Conservation (phyloP, 2,113 vertebrate species). For the Scopus umbretta region DNA sequence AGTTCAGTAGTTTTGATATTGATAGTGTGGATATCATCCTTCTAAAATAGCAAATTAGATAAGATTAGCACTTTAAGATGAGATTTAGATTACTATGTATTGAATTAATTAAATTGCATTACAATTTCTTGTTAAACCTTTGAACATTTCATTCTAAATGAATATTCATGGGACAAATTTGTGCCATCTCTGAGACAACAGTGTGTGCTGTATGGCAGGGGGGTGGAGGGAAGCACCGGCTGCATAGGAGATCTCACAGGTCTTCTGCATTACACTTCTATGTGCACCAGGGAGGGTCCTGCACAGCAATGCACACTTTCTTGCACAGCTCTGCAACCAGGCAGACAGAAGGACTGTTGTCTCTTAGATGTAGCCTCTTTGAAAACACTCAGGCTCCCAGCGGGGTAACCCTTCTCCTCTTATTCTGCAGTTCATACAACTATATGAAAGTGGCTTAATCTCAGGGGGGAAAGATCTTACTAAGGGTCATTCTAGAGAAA, state of each 20-base stretch:
- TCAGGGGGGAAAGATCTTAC: neutral
- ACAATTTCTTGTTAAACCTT: neutral
- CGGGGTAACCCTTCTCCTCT: neutral
- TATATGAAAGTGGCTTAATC: neutral
- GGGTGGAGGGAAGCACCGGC: neutral
- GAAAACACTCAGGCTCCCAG: neutral
- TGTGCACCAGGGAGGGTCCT: too few species aligned
- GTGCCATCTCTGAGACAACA: neutral
- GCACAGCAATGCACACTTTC: rapidly evolving
- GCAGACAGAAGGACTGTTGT: neutral
- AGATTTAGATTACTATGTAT: neutral
- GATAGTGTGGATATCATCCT: neutral
- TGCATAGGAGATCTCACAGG: neutral
- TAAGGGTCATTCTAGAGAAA: neutral
- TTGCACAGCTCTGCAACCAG: neutral
- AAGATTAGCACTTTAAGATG: neutral
- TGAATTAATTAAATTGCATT: neutral
- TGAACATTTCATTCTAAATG: neutral
- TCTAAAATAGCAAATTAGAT: neutral
- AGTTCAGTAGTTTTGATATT: neutral
- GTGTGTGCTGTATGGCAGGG: rapidly evolving
- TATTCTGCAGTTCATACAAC: neutral
- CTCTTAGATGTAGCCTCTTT: neutral
- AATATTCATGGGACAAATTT: rapidly evolving
- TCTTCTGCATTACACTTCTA: neutral